Base-by-base conservation (phyloP, 1,140 invertebrate genomes). In the Heterodera schachtii region DNA sequence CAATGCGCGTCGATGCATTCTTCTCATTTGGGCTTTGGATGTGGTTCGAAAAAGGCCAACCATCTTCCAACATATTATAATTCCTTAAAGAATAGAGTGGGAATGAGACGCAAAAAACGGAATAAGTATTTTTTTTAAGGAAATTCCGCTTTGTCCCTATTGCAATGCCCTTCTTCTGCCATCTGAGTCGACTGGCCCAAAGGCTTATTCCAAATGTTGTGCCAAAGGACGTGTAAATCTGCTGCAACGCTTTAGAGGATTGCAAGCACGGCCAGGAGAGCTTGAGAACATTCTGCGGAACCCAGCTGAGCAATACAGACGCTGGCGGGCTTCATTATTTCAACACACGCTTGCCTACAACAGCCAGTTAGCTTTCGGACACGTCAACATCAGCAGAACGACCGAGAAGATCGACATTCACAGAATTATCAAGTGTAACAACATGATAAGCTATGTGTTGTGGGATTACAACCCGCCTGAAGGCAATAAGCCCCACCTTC, bases 401-500 rank as follows among this genome's bases (percentile, higher is more conserved):
- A 46, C 31, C 31, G 69, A 73, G 13, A 16, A 46, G 0, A 19
- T 49, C 11, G 71, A 73, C 44, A 16, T 49, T 13, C 71, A n/a
- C 1, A 11, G 47, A 4, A 73, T 73, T 73, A n/a, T 73, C 2
- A 73, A 73, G 19, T 73, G 71, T n/a, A 73, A 73, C 47, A 73
- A 73, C 19, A 13, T 73, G 2, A 73, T 73, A 11, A 73, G 21
- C 71, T 73, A 73, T n/a, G 13, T 73, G 2, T 19, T 73, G 2
- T 73, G 71, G 71, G 71, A 73, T n/a, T 73, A 46, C 47, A 73
- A 73, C 71, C 13, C 71, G 19, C 71, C 71, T 16, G 19, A 49
- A 11, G 71, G 13, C 44, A 46, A 16, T 4, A 46, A 19, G 47
- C 71, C 71, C 5, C 44, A n/a, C 13, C n/a, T 73, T 46, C 71